Conservation (phyloP, 2,113 vertebrate species). For the Pontoporia blainvillei region DNA sequence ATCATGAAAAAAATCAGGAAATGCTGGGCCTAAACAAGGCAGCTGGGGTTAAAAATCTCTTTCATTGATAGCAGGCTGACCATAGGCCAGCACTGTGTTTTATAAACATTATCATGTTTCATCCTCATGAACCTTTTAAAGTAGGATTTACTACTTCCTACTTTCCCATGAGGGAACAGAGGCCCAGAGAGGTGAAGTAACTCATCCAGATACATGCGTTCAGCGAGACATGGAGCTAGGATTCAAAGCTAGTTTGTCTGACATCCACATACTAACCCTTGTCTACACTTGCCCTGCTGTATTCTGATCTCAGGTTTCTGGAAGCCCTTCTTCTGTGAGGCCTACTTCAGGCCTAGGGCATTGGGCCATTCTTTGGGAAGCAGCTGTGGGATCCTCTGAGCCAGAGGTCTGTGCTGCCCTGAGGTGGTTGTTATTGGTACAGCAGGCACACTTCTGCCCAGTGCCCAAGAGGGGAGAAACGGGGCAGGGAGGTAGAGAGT, state of each 20-base stretch:
- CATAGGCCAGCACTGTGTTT: neutral
- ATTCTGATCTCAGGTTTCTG: neutral
- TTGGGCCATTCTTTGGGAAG: neutral
- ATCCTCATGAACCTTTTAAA: neutral
- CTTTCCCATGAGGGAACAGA: neutral
- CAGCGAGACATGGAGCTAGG: neutral
- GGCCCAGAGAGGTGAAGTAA: neutral
- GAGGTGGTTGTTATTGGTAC: neutral
- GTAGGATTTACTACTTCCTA: neutral
- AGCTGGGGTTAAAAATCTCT: neutral
- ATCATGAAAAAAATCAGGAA: slow-evolving; percentile 19
- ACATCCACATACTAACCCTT: neutral
- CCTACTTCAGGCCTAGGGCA: neutral
- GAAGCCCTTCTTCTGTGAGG: neutral
- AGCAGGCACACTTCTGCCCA: neutral
- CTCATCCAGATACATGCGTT: neutral
- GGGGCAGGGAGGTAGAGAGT: neutral
- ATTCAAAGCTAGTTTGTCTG: neutral
- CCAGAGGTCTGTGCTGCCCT: neutral
- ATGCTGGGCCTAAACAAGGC: neutral
- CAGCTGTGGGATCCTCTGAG: neutral
- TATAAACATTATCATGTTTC: neutral
- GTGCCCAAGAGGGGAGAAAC: neutral
- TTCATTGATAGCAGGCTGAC: neutral
- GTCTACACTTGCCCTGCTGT: neutral